phyloP scores from a whole-genome alignment of 2,797 vertebrate species.

The Ceryle rudis region DNA sequence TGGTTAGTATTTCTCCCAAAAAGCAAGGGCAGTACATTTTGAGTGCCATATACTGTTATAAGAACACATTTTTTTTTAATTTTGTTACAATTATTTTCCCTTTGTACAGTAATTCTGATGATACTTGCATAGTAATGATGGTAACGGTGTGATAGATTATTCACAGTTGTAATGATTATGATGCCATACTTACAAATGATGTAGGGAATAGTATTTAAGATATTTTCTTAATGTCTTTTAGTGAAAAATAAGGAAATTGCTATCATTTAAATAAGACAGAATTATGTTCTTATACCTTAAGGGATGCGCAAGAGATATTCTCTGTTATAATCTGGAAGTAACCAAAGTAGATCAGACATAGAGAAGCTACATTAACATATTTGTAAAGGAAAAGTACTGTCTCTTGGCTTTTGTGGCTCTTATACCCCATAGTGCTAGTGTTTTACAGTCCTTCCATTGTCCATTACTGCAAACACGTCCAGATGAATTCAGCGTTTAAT shows the following conservation, averaged over 20 bases:
- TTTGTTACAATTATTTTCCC: slow-evolving; percentile 41
- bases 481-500: slow-evolving; percentile 87
- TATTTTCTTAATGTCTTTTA: slow-evolving; percentile 79
- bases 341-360: slow-evolving; percentile 34
- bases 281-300: slow-evolving; percentile 73
- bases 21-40: slow-evolving; percentile 31
- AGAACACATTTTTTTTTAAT: neutral
- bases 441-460: slow-evolving; percentile 59
- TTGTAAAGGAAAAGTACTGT: slow-evolving; percentile 32
- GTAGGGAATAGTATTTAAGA: slow-evolving; percentile 75
- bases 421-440: slow-evolving; percentile 30
- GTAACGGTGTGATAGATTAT: slow-evolving; percentile 16
- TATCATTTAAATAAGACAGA: slow-evolving; percentile 73
- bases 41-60: slow-evolving; percentile 20
- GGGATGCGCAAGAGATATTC: slow-evolving; percentile 74
- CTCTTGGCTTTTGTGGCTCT: slow-evolving; percentile 43
- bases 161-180: slow-evolving; percentile 7
- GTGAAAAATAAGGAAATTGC: slow-evolving; percentile 78
- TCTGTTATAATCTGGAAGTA: slow-evolving; percentile 54
- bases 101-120: slow-evolving; percentile 42
- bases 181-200: neutral
- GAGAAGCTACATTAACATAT: slow-evolving; percentile 50
- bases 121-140: slow-evolving; percentile 27
- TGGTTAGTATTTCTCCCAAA: slow-evolving; percentile 22
- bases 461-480: slow-evolving; percentile 80